Evolutionary conservation across 1,140 invertebrate genomes (phyloP).

Genomic region (Apis mellifera): DNA sequence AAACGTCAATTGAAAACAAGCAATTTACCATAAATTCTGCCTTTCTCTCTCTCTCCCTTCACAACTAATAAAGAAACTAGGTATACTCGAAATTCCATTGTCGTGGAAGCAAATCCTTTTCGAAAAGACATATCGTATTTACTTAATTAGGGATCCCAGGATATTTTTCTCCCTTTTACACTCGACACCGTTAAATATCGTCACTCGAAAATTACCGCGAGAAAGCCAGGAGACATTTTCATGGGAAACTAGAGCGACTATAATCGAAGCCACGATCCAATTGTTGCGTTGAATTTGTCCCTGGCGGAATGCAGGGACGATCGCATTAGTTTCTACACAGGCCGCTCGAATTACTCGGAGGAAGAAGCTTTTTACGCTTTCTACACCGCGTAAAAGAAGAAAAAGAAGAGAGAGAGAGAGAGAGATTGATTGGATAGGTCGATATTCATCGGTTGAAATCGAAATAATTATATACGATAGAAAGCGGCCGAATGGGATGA

Average conservation of each 20-base stretch:
- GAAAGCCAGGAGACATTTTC: constrained; percentile 22
- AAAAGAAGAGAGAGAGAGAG: neutral
- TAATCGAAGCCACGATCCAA: constrained; percentile 34
- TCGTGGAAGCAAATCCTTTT: no score
- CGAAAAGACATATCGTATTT: no score
- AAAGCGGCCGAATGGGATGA: constrained; percentile 20
- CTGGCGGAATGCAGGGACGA: neutral
- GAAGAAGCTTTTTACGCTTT: constrained; percentile 47
- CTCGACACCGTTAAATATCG: no score
- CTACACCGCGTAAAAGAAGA: constrained; percentile 16
- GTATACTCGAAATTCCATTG: no score
- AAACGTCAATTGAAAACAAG: no score
- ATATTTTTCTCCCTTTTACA: no score
- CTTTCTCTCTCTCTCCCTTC: no score
- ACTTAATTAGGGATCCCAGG: no score
- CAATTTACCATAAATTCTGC: no score
- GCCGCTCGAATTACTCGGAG: constrained; percentile 9
- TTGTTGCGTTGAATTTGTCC: constrained; percentile 29
- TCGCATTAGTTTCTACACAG: neutral
- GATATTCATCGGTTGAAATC: constrained; percentile 19
- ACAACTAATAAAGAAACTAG: no score
- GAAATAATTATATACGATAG: constrained; percentile 30
- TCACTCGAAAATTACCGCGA: constrained; percentile 15
- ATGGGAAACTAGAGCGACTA: constrained; percentile 22
- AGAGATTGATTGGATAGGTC: constrained; percentile 8